Evolutionary conservation across 1,140 invertebrate genomes (phyloP).

Genomic region (Hycleus cichorii): DNA sequence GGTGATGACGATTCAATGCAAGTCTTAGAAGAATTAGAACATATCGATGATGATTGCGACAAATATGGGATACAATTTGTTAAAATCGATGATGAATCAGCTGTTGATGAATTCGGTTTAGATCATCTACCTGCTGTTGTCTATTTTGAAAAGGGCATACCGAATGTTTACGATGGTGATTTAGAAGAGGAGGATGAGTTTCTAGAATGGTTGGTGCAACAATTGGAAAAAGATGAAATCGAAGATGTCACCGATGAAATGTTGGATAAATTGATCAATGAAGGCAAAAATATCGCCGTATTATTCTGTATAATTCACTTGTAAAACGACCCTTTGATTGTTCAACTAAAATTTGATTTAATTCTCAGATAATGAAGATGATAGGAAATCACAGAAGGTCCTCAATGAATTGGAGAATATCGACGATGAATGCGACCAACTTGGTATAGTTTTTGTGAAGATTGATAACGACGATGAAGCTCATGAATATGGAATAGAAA

Average conservation of each 20-base stretch:
- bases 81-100: constrained; percentile 80
- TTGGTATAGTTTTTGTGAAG: constrained; percentile 86
- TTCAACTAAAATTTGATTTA: neutral
- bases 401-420: constrained; percentile 89
- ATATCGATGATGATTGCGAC: constrained; percentile 89
- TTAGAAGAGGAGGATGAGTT: constrained; percentile 87
- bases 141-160: constrained; percentile 89
- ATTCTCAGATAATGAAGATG: constrained; percentile 79
- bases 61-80: constrained; percentile 90
- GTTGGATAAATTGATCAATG: constrained; percentile 81
- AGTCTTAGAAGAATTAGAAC: constrained; percentile 77
- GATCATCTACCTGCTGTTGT: constrained; percentile 76
- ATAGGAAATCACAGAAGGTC: constrained; percentile 77
- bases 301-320: constrained; percentile 69
- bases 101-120: constrained; percentile 78
- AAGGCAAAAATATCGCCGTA: constrained; percentile 82
- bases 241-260: constrained; percentile 93
- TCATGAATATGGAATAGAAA: constrained; percentile 84
- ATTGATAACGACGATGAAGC: constrained; percentile 87
- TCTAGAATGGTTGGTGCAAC: constrained; percentile 77
- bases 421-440: constrained; percentile 85
- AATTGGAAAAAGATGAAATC: constrained; percentile 87
- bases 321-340: constrained; percentile 1
- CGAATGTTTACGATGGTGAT: constrained; percentile 87
- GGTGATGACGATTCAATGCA: constrained; percentile 77